Percentiles rank a stretch among this genome's conserved stretches.
These are phyloP conservation scores for Caenorhabditis sp. DNA, from an alignment of 2,888 invertebrate species.

Conservation along the genomic window DNA sequence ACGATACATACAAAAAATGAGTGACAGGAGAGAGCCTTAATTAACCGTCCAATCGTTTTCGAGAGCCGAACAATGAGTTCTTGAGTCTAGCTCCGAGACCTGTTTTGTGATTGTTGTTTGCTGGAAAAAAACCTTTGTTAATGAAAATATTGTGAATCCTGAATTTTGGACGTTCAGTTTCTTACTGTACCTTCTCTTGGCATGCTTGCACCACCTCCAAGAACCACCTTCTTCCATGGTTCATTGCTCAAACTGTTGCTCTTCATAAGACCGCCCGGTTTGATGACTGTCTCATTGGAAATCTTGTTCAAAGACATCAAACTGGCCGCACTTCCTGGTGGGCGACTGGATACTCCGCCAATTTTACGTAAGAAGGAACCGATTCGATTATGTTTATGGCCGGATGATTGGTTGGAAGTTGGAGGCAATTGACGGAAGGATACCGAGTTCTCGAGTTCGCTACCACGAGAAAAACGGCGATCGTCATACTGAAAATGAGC, in stretches of 20 bases:
- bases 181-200: constrained; percentile 64
- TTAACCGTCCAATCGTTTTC: constrained; percentile 75
- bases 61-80: constrained; percentile 82
- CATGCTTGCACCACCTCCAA: constrained; percentile 61
- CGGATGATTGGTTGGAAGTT: constrained; percentile 56
- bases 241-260: constrained; percentile 81
- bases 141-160: no score
- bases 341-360: constrained; percentile 71
- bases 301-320: constrained; percentile 81
- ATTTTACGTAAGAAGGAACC: constrained; percentile 80
- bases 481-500: constrained; percentile 70
- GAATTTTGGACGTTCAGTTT: no score
- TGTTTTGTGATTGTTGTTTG: constrained; percentile 66
- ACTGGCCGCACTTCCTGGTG: constrained; percentile 78
- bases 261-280: constrained; percentile 77
- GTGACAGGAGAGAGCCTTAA: neutral
- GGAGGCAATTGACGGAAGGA: constrained; percentile 77
- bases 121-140: no score
- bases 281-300: constrained; percentile 70
- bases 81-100: constrained; percentile 81
- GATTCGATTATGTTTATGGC: constrained; percentile 74
- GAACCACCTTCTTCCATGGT: constrained; percentile 80
- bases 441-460: constrained; percentile 76
- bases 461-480: constrained; percentile 75
- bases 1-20: constrained; percentile 11